Percentiles rank a stretch among this genome's conserved stretches.
Conservation (phyloP, 2,888 invertebrate genomes). For the Drosophila subsilvestris region DNA sequence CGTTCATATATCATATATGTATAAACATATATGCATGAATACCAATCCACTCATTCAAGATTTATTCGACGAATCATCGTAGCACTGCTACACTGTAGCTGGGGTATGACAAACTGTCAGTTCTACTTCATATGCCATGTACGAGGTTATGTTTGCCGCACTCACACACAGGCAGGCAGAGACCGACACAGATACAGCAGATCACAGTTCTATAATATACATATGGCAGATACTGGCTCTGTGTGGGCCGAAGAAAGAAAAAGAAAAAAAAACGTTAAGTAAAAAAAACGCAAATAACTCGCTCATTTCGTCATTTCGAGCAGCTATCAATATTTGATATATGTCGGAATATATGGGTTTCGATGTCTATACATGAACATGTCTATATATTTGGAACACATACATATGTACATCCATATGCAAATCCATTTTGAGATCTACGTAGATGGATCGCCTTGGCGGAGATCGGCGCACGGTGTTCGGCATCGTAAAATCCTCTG, state of each 20-base stretch:
- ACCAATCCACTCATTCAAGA: constrained; percentile 7
- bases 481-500: constrained; percentile 63
- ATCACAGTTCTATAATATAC: constrained; percentile 35
- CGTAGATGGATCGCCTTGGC: constrained; percentile 56
- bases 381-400: neutral
- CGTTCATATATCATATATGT: neutral
- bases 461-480: constrained; percentile 19
- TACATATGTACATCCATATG: constrained; percentile 41
- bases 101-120: constrained; percentile 31
- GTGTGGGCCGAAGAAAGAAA: constrained; percentile 49
- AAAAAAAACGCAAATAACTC: constrained; percentile 72
- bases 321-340: constrained; percentile 63
- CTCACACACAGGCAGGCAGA: constrained; percentile 10
- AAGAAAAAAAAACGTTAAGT: constrained; percentile 45
- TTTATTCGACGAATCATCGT: constrained; percentile 10
- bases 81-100: constrained; percentile 34
- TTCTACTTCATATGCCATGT: constrained; percentile 15
- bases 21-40: neutral
- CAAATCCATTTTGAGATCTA: constrained; percentile 52
- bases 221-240: constrained; percentile 27
- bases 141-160: constrained; percentile 17
- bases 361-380: neutral
- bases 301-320: constrained; percentile 71
- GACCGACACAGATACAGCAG: constrained; percentile 1
- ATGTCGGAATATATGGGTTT: constrained; percentile 29